These are phyloP conservation scores for Leptura quadrifasciata DNA, from an alignment of 2,888 invertebrate species.

Conservation along the genomic window DNA sequence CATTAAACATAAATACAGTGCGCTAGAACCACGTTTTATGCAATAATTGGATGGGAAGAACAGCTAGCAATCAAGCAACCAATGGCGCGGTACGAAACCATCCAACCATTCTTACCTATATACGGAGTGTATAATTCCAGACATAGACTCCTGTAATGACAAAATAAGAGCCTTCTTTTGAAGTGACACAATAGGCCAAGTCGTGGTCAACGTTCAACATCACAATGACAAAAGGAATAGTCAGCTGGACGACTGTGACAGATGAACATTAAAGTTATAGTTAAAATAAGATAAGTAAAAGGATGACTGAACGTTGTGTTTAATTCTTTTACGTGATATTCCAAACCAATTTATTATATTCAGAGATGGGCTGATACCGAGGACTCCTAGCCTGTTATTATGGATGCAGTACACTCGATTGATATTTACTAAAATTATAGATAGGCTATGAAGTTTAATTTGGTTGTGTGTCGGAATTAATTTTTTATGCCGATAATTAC, in stretches of 20 bases:
- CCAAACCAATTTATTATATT: slow-evolving; percentile 72
- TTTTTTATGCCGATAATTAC: slow-evolving; percentile 49
- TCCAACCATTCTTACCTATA: slow-evolving; percentile 63
- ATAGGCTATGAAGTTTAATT: slow-evolving; percentile 61
- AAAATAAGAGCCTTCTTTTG: slow-evolving; percentile 73
- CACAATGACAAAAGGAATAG: slow-evolving; percentile 23
- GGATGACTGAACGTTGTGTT: slow-evolving; percentile 73
- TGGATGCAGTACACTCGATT: slow-evolving; percentile 61
- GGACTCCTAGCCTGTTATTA: slow-evolving; percentile 66
- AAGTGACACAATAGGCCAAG: slow-evolving; percentile 67
- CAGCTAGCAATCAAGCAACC: slow-evolving; percentile 66
- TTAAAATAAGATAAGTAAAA: slow-evolving; percentile 74
- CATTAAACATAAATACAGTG: slow-evolving; percentile 69
- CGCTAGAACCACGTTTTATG: slow-evolving; percentile 69
- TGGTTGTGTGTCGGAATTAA: slow-evolving; percentile 45
- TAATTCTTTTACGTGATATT: slow-evolving; percentile 75
- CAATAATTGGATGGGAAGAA: slow-evolving; percentile 71
- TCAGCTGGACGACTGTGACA: slow-evolving; percentile 64
- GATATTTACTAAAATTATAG: slow-evolving; percentile 69
- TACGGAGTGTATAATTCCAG: slow-evolving; percentile 71
- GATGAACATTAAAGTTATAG: slow-evolving; percentile 73
- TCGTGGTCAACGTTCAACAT: background rate
- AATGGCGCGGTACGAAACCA: slow-evolving; percentile 63
- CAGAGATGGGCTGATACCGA: slow-evolving; percentile 67
- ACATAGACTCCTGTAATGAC: slow-evolving; percentile 73